These are phyloP conservation scores for Xestia sexstrigata DNA, from an alignment of 2,888 invertebrate genomes.

Conservation along the genomic window DNA sequence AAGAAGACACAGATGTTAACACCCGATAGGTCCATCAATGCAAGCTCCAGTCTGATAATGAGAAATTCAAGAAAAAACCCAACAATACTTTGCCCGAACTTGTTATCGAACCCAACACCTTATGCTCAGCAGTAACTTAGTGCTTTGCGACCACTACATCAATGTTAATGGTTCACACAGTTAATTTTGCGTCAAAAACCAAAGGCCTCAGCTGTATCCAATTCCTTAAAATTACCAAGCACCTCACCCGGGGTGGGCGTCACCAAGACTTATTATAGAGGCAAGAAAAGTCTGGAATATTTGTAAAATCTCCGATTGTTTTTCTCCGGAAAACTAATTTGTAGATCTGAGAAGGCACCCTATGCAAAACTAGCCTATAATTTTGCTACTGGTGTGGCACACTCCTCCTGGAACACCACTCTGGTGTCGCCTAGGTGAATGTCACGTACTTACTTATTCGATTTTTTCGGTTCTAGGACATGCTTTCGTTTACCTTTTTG, in stretches of 20 bases:
- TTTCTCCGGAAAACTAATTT: neutral
- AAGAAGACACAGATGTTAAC: neutral
- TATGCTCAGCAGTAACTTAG: neutral
- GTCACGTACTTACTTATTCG: neutral
- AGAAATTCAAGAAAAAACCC: neutral
- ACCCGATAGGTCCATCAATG: neutral
- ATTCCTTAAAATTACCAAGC: neutral
- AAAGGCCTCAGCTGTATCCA: neutral
- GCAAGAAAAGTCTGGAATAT: neutral
- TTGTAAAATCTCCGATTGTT: neutral
- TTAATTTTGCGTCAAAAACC: neutral
- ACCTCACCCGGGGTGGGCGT: neutral
- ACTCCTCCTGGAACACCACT: neutral
- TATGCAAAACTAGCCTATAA: neutral
- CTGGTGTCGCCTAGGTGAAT: neutral
- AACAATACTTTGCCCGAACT: neutral
- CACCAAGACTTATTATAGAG: neutral
- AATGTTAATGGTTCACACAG: neutral
- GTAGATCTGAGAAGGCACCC: neutral
- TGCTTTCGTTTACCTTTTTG: neutral
- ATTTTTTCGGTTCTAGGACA: neutral
- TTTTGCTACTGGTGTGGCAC: neutral
- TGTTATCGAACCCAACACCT: neutral
- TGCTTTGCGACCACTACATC: neutral
- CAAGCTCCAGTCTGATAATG: neutral